phyloP scores from a whole-genome alignment of 1,140 invertebrate species.

The Hyles vespertilio region DNA sequence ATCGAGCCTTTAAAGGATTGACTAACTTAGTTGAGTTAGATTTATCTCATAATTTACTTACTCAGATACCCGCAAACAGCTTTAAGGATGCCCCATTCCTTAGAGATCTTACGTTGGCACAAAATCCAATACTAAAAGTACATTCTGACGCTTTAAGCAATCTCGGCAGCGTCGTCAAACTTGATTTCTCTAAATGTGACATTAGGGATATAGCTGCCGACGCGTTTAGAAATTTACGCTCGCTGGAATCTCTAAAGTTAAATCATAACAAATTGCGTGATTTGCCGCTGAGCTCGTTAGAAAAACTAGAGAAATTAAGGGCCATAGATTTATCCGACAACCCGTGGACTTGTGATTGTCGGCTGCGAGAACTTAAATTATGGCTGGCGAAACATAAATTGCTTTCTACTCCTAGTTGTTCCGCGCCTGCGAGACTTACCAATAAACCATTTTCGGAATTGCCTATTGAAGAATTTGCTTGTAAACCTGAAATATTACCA shows the following conservation, averaged over 20 bases:
- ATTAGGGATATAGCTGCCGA: conserved; percentile 84
- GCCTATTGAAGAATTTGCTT: conserved; percentile 89
- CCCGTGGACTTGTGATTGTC: conserved; percentile 94
- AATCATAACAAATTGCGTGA: conserved; percentile 88
- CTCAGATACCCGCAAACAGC: conserved; percentile 84
- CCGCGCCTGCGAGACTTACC: conserved; percentile 80
- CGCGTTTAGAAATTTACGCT: conserved; percentile 86
- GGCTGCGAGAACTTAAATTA: conserved; percentile 86
- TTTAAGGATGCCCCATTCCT: conserved; percentile 87
- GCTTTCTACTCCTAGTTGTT: conserved; percentile 86
- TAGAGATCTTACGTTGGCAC: conserved; percentile 85
- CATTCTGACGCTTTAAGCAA: conserved; percentile 84
- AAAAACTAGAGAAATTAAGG: conserved; percentile 83
- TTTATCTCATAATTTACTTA: conserved; percentile 88
- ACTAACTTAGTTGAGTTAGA: conserved; percentile 93
- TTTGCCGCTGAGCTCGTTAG: conserved; percentile 82
- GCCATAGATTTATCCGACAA: conserved; percentile 93
- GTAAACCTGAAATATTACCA: conserved; percentile 87
- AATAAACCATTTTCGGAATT: conserved; percentile 85
- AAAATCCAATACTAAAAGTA: conserved; percentile 89
- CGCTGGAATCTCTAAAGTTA: conserved; percentile 87
- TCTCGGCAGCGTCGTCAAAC: conserved; percentile 85
- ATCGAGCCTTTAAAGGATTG: conserved; percentile 86
- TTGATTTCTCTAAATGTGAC: conserved; percentile 90
- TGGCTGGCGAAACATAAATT: conserved; percentile 91